phyloP scores from a whole-genome alignment of 64 coral and sea anemone species.

The Pocillopora damicornis region DNA sequence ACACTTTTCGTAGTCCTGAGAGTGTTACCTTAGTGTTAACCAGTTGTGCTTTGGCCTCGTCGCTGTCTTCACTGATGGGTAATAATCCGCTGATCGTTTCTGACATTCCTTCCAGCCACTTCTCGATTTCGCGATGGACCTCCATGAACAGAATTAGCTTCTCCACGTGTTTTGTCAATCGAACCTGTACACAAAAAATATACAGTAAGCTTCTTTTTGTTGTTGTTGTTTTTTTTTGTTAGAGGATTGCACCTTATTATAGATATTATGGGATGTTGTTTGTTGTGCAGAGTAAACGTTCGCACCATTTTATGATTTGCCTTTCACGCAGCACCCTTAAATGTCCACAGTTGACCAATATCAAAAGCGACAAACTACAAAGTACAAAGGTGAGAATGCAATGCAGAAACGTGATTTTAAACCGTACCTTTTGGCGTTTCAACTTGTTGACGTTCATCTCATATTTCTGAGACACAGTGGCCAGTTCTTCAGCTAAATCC shows the following conservation, averaged over 20 bases:
- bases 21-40: constrained; percentile 50
- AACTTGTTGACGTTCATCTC: constrained; percentile 75
- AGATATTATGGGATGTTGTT: no score
- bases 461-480: constrained; percentile 53
- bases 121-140: constrained; percentile 62
- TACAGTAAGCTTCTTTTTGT: not conserved
- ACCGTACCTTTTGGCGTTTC: constrained; percentile 52
- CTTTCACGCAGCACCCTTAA: no score
- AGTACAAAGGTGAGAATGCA: no score
- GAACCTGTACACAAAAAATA: not conserved
- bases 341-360: no score
- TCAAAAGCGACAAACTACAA: no score
- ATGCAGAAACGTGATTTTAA: not conserved
- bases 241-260: no score
- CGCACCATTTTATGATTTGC: no score
- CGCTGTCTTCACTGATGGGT: constrained; percentile 73
- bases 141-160: constrained; percentile 63
- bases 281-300: no score
- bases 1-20: no score
- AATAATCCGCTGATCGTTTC: constrained; percentile 56
- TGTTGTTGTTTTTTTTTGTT: no score
- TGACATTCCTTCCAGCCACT: constrained; percentile 59
- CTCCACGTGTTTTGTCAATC: constrained; percentile 57
- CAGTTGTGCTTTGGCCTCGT: constrained; percentile 70
- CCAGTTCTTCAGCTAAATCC: constrained; percentile 63